phyloP scores from a whole-genome alignment of 1,140 invertebrate genomes.

The Hycleus phaleratus region DNA sequence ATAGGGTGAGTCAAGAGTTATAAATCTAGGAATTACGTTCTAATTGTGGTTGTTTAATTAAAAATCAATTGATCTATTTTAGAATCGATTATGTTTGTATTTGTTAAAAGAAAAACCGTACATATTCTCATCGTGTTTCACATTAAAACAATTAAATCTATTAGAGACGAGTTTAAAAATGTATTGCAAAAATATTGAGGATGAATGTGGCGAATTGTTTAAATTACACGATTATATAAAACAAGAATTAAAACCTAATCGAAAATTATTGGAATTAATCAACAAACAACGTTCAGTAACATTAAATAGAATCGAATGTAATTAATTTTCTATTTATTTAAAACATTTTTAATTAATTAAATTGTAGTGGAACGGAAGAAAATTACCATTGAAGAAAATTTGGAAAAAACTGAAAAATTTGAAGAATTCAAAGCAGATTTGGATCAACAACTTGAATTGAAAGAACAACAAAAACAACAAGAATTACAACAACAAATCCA shows the following conservation, averaged over 20 bases:
- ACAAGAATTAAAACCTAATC: slow-evolving; percentile 4
- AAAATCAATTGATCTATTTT: slow-evolving; percentile 13
- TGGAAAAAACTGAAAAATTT: slow-evolving; percentile 28
- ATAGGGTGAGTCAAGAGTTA: too few relatives aligned
- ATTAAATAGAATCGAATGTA: slow-evolving; percentile 34
- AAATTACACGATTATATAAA: neutral
- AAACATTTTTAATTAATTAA: neutral
- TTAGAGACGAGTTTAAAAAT: slow-evolving; percentile 26
- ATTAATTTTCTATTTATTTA: slow-evolving; percentile 9
- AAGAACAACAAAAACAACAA: slow-evolving; percentile 23
- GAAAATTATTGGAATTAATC: slow-evolving; percentile 23
- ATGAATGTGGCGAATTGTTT: neutral
- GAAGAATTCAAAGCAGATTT: slow-evolving; percentile 31
- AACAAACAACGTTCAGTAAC: slow-evolving; percentile 30
- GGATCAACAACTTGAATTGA: slow-evolving; percentile 29
- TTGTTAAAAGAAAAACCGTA: slow-evolving; percentile 27
- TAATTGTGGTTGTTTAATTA: too few relatives aligned
- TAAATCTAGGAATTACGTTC: too few relatives aligned
- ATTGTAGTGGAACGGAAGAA: slow-evolving; percentile 33
- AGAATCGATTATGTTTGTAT: slow-evolving; percentile 32
- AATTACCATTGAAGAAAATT: slow-evolving; percentile 19
- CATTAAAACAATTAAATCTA: slow-evolving; percentile 24
- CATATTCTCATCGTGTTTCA: slow-evolving; percentile 33
- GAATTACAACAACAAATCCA: slow-evolving; percentile 27
- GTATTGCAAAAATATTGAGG: slow-evolving; percentile 30